Base-by-base conservation (phyloP, 2,797 vertebrate species). In the Vireo griseus region DNA sequence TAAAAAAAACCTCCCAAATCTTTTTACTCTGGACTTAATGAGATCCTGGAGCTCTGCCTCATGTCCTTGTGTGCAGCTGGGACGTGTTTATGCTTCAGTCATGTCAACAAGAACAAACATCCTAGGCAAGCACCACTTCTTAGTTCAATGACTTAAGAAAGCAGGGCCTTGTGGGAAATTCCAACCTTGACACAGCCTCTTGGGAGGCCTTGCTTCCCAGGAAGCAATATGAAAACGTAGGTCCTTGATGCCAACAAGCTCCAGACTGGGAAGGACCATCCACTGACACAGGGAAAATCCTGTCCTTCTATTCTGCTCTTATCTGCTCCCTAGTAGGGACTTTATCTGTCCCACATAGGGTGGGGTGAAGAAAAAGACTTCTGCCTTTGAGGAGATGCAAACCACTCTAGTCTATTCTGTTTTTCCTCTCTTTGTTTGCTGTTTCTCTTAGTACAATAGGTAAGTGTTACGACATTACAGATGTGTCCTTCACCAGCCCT, bases 111-210 rank as follows among this genome's bases (percentile, higher is more conserved):
- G 89, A 83, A 71, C 68, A 95, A 95, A 90, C 44, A 81, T 52
- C 61, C 48, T 5, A 2, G 91, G n/a, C 35, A 85, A 93, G 55
- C 5, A 72, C 37, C 45, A 29, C 16, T 80, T 77, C 72, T 94
- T 94, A 65, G 67, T 80, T 93, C 40, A 1, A 52, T 83, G 81
- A 84, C 85, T 86, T 52, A 51, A 81, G 47, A 86, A 88, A 62
- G 37, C 22, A 71, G 57, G 14, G 82, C 3, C 39, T 78, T 91
- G 62, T 84, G 69, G 87, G 91, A 95, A 95, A 95, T 96, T 88
- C 89, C 94, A 92, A 16, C 28, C 77, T 84, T 59, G 26, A 72
- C 69, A 50, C 54, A 69, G 73, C n/a, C 51, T 57, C 57, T 88
- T 62, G 31, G 62, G 26, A 94, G 19, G 26, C 37, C 40, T 88